Conservation (phyloP, 2,113 vertebrate species). For the Tenebrosternarchus preto region DNA sequence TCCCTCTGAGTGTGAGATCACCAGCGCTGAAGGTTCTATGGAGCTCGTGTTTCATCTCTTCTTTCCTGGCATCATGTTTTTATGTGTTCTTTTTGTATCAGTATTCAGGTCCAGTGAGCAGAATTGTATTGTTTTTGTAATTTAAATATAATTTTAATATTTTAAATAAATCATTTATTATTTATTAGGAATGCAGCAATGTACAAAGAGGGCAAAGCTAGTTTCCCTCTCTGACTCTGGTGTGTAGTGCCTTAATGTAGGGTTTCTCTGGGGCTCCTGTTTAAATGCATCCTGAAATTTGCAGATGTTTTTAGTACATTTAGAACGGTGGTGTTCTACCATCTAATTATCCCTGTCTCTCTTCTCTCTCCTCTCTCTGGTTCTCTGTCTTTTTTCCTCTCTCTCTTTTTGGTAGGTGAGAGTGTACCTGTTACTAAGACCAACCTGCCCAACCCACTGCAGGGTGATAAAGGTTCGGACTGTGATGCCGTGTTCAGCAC, state of each 20-base stretch:
- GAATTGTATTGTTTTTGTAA: no score
- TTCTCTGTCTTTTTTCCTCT: not conserved
- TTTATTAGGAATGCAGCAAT: no score
- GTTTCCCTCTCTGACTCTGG: no score
- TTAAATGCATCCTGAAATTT: no score
- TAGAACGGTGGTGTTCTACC: not conserved
- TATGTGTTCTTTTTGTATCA: not conserved
- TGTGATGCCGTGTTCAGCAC: conserved; percentile 78
- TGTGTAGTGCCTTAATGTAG: not conserved
- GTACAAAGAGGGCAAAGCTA: no score
- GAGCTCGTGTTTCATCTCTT: no score
- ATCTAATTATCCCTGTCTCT: not conserved
- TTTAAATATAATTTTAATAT: no score
- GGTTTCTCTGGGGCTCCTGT: not conserved
- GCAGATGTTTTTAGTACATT: no score
- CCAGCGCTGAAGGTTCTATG: no score
- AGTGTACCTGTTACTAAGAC: conserved; percentile 98
- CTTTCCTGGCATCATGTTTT: not conserved
- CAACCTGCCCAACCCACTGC: conserved; percentile 86
- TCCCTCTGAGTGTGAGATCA: not conserved
- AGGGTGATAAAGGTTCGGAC: conserved; percentile 70
- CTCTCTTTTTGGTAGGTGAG: conserved; percentile 78
- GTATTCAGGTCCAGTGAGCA: no score
- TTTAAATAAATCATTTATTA: no score
- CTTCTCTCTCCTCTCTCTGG: not conserved